A percentile compares a stretch with the other conserved stretches of the same genome.
phyloP scores from a whole-genome alignment of 2,113 vertebrate species.

The Festucalex cinctus region DNA sequence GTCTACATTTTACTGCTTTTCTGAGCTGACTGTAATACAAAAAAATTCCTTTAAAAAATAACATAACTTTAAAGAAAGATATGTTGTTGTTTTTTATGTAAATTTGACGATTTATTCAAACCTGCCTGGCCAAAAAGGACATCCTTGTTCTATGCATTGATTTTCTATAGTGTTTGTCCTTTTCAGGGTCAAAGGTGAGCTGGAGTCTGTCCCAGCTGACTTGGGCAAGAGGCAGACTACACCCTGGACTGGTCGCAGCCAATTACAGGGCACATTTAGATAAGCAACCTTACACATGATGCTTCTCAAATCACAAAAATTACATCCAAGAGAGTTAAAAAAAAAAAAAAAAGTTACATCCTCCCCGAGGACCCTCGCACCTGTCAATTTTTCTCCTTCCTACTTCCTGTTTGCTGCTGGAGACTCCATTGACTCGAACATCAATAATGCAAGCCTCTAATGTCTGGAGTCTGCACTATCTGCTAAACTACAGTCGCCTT shows the following conservation, averaged over 20 bases:
- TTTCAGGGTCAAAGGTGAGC: neutral
- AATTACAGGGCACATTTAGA: no score
- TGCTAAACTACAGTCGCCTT: constrained; percentile 61
- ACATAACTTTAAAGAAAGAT: no score
- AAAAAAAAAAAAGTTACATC: constrained; percentile 11
- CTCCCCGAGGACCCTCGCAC: neutral
- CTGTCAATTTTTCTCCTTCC: constrained; percentile 34
- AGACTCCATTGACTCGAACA: constrained; percentile 71
- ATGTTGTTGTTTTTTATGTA: neutral
- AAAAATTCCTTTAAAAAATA: no score
- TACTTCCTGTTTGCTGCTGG: constrained; percentile 58
- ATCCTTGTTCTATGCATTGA: neutral
- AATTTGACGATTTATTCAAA: no score
- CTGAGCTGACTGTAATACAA: no score
- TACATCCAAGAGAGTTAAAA: neutral
- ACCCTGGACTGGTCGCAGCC: no score
- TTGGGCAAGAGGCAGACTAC: neutral
- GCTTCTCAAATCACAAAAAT: neutral
- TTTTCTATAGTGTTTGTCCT: neutral
- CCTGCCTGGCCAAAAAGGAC: neutral
- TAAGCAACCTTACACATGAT: neutral
- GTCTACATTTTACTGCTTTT: neutral
- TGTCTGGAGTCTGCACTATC: constrained; percentile 63
- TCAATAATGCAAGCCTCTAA: constrained; percentile 74
- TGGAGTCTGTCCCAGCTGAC: neutral